phyloP scores from a whole-genome alignment of 2,113 vertebrate genomes.

The Pampusana beccarii region DNA sequence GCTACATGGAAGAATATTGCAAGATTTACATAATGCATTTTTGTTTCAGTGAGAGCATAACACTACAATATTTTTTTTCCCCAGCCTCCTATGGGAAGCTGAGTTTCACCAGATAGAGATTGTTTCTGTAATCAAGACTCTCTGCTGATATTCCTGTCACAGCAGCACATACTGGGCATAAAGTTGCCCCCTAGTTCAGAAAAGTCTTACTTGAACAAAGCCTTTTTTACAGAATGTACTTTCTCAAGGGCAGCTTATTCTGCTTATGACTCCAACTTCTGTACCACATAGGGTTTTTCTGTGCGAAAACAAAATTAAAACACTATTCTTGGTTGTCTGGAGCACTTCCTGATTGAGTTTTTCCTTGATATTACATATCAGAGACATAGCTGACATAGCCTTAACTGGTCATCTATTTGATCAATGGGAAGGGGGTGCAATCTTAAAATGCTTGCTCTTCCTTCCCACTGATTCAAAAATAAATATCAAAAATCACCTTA shows the following conservation, averaged over 20 bases:
- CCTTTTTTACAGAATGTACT: not conserved
- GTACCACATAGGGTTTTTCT: no score
- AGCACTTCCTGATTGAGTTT: not conserved
- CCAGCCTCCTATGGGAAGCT: not conserved
- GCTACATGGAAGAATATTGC: not conserved
- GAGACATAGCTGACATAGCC: not conserved
- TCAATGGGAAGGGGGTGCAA: not conserved
- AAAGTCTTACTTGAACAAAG: not conserved
- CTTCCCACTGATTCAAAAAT: not conserved
- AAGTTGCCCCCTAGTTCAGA: not conserved
- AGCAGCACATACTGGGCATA: not conserved
- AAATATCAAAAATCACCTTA: not conserved
- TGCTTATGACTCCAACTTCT: not conserved
- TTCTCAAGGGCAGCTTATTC: not conserved
- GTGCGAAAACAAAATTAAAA: not conserved
- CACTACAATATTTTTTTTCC: not conserved
- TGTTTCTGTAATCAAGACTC: not conserved
- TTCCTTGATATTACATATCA: not conserved
- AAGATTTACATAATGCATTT: not conserved
- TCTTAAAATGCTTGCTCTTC: not conserved
- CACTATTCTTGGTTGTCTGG: not conserved
- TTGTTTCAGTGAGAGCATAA: not conserved
- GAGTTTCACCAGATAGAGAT: not conserved
- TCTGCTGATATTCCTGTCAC: not conserved
- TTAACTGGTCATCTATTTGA: not conserved